Base-by-base conservation (phyloP, 2,888 invertebrate species). In the Stictocephala bisonia region DNA sequence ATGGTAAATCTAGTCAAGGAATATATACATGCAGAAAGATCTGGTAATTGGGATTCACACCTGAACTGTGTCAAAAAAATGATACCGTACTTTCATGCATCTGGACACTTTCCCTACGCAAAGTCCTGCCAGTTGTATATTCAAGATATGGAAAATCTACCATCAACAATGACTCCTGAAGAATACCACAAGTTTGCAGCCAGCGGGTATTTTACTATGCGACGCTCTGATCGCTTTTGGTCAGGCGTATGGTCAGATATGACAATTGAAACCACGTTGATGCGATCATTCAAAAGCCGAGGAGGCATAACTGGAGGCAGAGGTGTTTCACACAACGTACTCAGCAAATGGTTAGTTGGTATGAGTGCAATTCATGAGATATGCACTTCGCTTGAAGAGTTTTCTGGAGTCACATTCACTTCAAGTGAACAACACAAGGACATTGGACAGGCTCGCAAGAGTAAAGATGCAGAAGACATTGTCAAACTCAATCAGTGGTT, bases 101-200 rank as follows among this genome's bases (percentile, higher is more conserved):
- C 76, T 51, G 83, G 83, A 11, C 82, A 84, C 78, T 82, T 82
- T 66, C 69, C 76, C 1, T 82, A 83, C 77, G 81, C 82, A 40
- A 82, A 82, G 77, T 80, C 78, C 48, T 76, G 75, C 20, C n/a
- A n/a, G n/a, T n/a, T n/a, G n/a, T n/a, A n/a, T n/a, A n/a, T n/a
- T n/a, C n/a, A n/a, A n/a, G n/a, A 82, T 76, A 83, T 83, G 82
- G 48, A 69, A 11, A 29, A 75, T 35, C 78, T 83, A 53, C 31
- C 75, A 70, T 56, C 69, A 51, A 74, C 72, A 75, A 81, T 78
- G 77, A 18, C 74, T 11, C 66, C 73, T 20, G 48, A 20, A 27
- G 80, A 80, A 71, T 80, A 77, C 60, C 18, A 77, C 40, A 48
- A 74, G 66, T 80, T 80, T 70, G 77, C 77, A 15, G 26, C 26